Conservation (phyloP, 2,888 invertebrate species). For the Anorthoa munda region DNA sequence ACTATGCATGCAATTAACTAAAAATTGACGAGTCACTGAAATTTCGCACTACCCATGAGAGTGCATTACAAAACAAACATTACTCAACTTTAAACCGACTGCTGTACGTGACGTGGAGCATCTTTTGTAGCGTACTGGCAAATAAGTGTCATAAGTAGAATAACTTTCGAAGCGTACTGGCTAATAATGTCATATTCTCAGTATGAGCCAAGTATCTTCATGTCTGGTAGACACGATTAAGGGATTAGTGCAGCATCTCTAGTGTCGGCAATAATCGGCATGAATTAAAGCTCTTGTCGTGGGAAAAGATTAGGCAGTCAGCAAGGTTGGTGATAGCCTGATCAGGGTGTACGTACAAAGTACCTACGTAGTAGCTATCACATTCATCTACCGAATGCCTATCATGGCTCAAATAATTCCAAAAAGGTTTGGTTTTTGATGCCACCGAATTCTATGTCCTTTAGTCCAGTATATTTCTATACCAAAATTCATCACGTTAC, state of each 20-base stretch:
- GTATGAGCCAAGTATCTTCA: neutral
- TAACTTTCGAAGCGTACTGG: conserved; percentile 15
- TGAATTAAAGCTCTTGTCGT: conserved; percentile 4
- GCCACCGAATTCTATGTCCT: too few relatives aligned
- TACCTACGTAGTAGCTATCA: too few relatives aligned
- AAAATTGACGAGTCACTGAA: too few relatives aligned
- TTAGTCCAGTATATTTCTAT: too few relatives aligned
- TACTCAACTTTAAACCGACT: conserved; percentile 12
- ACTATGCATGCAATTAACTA: too few relatives aligned
- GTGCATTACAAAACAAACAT: conserved; percentile 2
- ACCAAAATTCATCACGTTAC: too few relatives aligned
- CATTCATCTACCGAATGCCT: too few relatives aligned
- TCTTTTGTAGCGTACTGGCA: conserved; percentile 4
- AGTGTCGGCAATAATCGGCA: too few relatives aligned
- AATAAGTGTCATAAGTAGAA: conserved; percentile 14
- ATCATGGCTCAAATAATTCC: too few relatives aligned
- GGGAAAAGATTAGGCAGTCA: too few relatives aligned
- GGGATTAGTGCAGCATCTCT: conserved; percentile 22
- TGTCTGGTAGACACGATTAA: conserved; percentile 13
- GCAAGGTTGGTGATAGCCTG: neutral
- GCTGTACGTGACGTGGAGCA: conserved; percentile 29
- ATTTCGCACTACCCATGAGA: neutral
- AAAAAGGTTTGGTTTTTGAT: too few relatives aligned
- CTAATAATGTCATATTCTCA: conserved; percentile 17
- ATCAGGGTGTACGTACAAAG: too few relatives aligned